Base-by-base conservation (phyloP, 2,888 invertebrate genomes). In the Rhopalosiphum nymphaeae region DNA sequence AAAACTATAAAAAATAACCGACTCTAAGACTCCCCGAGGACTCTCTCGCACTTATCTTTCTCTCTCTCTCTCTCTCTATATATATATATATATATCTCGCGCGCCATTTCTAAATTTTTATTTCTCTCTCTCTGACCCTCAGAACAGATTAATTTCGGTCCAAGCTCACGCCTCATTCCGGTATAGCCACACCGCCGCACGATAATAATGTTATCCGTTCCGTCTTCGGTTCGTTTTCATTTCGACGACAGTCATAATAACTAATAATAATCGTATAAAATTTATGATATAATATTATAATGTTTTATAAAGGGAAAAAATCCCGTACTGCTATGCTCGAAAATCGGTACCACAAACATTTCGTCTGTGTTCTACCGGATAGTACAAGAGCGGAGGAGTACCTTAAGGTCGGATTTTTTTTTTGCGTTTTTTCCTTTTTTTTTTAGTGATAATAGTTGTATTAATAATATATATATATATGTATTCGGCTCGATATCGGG, bases 381-480 rank as follows among this genome's bases (percentile, higher is more conserved):
- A 36, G 9, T 9, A 21, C 53, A 5, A 78, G 78, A 78, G 36
- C 21, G 5, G 3, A 21, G 36, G 21, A 4, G 21, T 21, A 36
- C 78, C 78, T 78, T 21, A 67, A 21, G 21, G 36, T 78, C 78
- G 78, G 36, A 10, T 78, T 21, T 78, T 78, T 78, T 78, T 78
- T n/a, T 53, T 78, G 36, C 21, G n/a, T 36, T 78, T 36, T 78
- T 78, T 9, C 2, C 29, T 78, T 67, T n/a, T 36, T 78, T 36
- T 78, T 78, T 21, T 36, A 21, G 78, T 36, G 36, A 78, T 78
- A 78, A 78, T 78, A 78, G 78, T 78, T 78, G 7, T 78, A 78
- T 78, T 78, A 78, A 61, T 61, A 90, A 61, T 49, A 78, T 57
- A 89, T 46, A 13, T 13, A 86, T 85, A 88, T 89, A 89, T 57